Conservation (phyloP, 1,140 invertebrate genomes). For the Papilio aristodemus region DNA sequence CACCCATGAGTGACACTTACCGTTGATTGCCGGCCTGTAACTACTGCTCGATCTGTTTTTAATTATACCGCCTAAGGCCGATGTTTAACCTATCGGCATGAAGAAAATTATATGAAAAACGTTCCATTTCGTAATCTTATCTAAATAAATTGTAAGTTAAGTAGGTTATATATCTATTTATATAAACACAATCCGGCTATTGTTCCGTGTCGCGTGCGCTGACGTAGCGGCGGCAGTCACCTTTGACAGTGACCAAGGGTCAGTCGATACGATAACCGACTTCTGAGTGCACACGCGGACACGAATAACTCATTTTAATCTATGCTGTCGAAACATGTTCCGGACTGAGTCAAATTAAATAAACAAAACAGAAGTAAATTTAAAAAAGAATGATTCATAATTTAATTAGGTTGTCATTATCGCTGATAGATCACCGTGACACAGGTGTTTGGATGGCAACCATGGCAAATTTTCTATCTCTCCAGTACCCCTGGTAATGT, state of each 20-base stretch:
- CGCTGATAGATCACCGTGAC: too few relatives aligned
- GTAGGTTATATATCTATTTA: neutral
- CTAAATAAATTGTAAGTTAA: neutral
- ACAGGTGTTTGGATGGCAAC: too few relatives aligned
- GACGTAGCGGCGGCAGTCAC: conserved; percentile 38
- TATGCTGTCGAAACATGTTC: neutral
- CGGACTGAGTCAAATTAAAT: too few relatives aligned
- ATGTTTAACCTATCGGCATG: neutral
- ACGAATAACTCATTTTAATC: conserved; percentile 32
- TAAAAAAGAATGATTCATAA: too few relatives aligned
- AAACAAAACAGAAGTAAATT: too few relatives aligned
- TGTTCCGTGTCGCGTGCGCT: conserved; percentile 39
- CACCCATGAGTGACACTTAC: conserved; percentile 29
- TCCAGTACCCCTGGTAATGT: too few relatives aligned
- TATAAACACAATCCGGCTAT: conserved; percentile 5
- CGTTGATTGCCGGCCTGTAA: conserved; percentile 13
- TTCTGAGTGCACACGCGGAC: conserved; percentile 41
- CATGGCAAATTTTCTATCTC: too few relatives aligned
- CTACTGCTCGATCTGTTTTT: neutral
- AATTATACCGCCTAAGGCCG: neutral
- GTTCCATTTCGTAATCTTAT: neutral
- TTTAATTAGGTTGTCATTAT: too few relatives aligned
- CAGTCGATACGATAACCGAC: conserved; percentile 64
- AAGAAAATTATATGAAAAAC: neutral
- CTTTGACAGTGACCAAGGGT: conserved; percentile 59